phyloP scores from a whole-genome alignment of 2,797 vertebrate species.

The Odontamblyopus lacepedii region DNA sequence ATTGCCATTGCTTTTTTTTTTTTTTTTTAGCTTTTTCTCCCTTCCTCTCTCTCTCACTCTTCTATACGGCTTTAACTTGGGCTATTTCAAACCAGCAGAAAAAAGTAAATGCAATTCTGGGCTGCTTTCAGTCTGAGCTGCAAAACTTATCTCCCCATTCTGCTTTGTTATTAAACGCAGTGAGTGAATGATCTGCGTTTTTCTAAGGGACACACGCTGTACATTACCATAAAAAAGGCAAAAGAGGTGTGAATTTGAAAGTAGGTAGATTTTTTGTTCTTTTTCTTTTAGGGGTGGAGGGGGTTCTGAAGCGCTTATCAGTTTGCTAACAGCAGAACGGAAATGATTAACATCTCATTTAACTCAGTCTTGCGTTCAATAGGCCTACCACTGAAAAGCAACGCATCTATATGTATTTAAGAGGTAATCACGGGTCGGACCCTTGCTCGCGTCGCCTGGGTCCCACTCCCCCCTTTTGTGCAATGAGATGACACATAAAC shows the following conservation, averaged over 20 bases:
- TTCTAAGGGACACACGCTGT: slow-evolving; percentile 61
- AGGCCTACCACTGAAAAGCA: slow-evolving; percentile 61
- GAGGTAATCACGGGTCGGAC: slow-evolving; percentile 71
- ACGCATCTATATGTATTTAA: slow-evolving; percentile 75
- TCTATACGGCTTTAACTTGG: slow-evolving; percentile 61
- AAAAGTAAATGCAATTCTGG: slow-evolving; percentile 68
- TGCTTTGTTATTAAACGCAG: slow-evolving; percentile 69
- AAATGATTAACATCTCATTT: slow-evolving; percentile 84
- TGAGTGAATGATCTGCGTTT: slow-evolving; percentile 61
- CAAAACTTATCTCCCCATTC: slow-evolving; percentile 70
- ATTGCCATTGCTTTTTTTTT: slow-evolving; percentile 57
- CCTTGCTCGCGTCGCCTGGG: slow-evolving; percentile 22
- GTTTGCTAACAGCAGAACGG: slow-evolving; percentile 75
- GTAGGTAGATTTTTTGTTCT: slow-evolving; percentile 6
- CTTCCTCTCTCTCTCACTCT: slow-evolving; percentile 11
- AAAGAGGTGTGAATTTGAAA: slow-evolving; percentile 32
- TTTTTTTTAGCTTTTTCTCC: slow-evolving; percentile 3
- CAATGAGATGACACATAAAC: slow-evolving; percentile 67
- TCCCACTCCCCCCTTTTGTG: slow-evolving; percentile 46
- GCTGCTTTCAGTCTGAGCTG: slow-evolving; percentile 71
- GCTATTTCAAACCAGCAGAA: slow-evolving; percentile 64
- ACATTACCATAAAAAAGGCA: slow-evolving; percentile 70
- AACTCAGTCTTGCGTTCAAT: slow-evolving; percentile 72
- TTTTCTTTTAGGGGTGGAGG: slow-evolving; percentile 47
- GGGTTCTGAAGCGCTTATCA: slow-evolving; percentile 72